phyloP scores from a whole-genome alignment of 2,113 vertebrate species.

The Puntigrus tetrazona region DNA sequence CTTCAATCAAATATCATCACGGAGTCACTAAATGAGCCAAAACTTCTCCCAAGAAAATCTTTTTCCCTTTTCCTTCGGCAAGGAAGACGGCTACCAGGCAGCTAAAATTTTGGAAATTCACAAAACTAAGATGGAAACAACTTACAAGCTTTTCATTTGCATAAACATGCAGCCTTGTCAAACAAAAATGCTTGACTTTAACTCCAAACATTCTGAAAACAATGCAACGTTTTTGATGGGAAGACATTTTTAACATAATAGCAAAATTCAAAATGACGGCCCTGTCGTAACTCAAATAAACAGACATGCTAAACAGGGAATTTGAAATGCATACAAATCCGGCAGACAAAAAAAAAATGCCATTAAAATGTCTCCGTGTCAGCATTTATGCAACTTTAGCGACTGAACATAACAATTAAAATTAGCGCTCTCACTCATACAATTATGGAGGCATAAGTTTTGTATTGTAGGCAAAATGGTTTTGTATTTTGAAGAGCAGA shows the following conservation, averaged over 20 bases:
- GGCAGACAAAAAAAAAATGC: background rate
- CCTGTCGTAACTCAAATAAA: constrained; percentile 17
- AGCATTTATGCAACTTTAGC: background rate
- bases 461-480: background rate
- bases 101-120: constrained; percentile 16
- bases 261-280: background rate
- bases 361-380: background rate
- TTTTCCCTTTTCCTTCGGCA: constrained; percentile 34
- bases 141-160: constrained; percentile 46
- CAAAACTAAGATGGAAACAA: constrained; percentile 34
- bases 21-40: background rate
- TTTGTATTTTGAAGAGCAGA: constrained; percentile 11
- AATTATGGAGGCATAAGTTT: background rate
- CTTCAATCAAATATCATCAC: background rate
- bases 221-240: constrained; percentile 11
- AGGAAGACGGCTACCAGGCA: constrained; percentile 25
- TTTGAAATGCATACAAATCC: background rate
- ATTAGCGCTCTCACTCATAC: background rate
- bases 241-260: background rate
- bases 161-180: constrained; percentile 43
- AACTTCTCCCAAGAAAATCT: constrained; percentile 6
- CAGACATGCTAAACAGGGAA: constrained; percentile 17
- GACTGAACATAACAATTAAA: background rate
- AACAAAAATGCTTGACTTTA: constrained; percentile 33
- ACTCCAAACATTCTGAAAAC: constrained; percentile 29